These are phyloP conservation scores for Boulengeromyrus knoepffleri DNA, from an alignment of 2,113 vertebrate genomes.

Conservation along the genomic window DNA sequence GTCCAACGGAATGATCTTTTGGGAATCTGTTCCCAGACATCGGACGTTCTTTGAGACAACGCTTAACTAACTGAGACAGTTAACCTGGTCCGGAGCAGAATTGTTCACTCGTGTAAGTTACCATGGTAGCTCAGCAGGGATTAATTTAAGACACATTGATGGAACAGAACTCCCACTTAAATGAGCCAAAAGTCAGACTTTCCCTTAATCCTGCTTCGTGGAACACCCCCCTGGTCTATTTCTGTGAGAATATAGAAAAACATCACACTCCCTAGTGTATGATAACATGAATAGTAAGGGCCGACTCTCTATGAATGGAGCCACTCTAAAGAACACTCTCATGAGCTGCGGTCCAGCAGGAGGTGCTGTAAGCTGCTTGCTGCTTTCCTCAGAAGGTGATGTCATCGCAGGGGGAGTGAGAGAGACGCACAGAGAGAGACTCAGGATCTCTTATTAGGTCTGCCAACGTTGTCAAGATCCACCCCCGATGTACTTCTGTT, in stretches of 20 bases:
- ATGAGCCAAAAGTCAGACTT: too few relatives aligned
- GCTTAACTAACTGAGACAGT: too few relatives aligned
- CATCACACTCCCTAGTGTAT: background rate
- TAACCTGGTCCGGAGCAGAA: too few relatives aligned
- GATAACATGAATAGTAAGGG: background rate
- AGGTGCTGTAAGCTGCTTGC: background rate
- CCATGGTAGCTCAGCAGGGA: too few relatives aligned
- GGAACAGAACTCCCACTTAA: too few relatives aligned
- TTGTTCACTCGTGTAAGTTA: too few relatives aligned
- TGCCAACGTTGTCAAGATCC: slow-evolving; percentile 14
- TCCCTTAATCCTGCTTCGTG: too few relatives aligned
- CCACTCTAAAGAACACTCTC: background rate
- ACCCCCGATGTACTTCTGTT: slow-evolving; percentile 8
- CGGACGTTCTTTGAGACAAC: too few relatives aligned
- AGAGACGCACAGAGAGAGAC: background rate
- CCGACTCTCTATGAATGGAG: background rate
- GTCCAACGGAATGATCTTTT: too few relatives aligned
- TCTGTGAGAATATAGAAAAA: background rate
- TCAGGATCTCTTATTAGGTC: slow-evolving; percentile 1
- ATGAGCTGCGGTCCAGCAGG: background rate
- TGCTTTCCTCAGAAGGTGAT: background rate
- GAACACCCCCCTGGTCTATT: background rate
- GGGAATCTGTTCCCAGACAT: too few relatives aligned
- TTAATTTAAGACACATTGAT: too few relatives aligned
- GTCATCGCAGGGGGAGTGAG: background rate